Percentiles rank a stretch among this genome's conserved stretches.
Conservation (phyloP, 2,113 vertebrate species). For the Odontophorus gujanensis region DNA sequence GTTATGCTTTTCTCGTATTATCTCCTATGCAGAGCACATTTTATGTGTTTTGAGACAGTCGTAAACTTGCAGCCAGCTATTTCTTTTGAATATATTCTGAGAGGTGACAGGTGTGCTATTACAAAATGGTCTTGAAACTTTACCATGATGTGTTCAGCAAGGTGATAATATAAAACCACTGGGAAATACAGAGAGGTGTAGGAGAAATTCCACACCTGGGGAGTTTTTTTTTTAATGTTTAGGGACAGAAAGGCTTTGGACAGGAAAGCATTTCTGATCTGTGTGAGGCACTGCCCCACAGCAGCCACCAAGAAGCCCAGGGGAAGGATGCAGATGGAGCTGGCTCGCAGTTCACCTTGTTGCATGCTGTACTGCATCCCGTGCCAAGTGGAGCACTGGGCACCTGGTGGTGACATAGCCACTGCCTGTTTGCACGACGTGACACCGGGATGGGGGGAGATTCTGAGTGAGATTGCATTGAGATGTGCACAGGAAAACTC, state of each 20-base stretch:
- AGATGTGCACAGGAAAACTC: background rate
- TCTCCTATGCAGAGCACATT: background rate
- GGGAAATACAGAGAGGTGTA: background rate
- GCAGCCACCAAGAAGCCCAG: background rate
- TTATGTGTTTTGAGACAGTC: background rate
- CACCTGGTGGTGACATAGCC: background rate
- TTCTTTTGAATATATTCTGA: background rate
- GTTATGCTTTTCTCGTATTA: background rate
- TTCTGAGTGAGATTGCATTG: background rate
- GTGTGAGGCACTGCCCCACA: background rate
- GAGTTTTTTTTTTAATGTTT: constrained; percentile 19
- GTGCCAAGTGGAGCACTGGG: background rate
- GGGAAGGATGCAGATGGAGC: background rate
- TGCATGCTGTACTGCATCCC: background rate
- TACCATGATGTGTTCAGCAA: constrained; percentile 23
- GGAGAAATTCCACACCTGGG: constrained; percentile 20
- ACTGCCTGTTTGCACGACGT: background rate
- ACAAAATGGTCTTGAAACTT: constrained; percentile 3
- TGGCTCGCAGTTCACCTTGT: constrained; percentile 1
- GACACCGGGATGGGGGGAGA: background rate
- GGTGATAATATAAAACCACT: constrained; percentile 24
- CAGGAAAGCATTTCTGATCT: background rate
- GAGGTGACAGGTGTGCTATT: constrained; percentile 18
- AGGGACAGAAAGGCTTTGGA: constrained; percentile 20
- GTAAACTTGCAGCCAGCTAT: background rate